Conservation (phyloP, 2,113 vertebrate genomes). For the Triplophysa tibetana region DNA sequence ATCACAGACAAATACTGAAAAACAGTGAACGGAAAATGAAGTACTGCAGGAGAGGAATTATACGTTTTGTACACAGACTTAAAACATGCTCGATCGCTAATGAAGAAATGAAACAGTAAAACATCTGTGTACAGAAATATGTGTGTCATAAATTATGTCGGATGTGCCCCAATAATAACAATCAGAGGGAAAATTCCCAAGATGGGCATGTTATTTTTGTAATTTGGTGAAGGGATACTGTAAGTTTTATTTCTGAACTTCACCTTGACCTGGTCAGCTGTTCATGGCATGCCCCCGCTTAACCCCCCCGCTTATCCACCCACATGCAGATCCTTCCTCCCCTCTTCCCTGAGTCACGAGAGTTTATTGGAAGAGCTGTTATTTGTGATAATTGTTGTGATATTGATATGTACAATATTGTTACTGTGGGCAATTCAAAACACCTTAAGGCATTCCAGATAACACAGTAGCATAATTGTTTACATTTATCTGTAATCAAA, state of each 20-base stretch:
- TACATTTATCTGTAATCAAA: no score
- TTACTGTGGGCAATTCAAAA: no score
- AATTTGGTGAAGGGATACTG: constrained; percentile 36
- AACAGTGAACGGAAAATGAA: neutral
- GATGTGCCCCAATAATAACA: constrained; percentile 7
- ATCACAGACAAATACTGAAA: neutral
- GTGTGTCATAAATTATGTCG: constrained; percentile 13
- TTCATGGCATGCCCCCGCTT: neutral
- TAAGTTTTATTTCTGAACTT: constrained; percentile 19
- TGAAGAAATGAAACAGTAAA: neutral
- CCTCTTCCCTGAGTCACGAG: neutral
- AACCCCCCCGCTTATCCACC: neutral
- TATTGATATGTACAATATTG: no score
- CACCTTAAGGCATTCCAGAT: no score
- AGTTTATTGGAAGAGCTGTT: neutral
- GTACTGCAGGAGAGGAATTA: neutral
- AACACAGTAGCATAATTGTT: no score
- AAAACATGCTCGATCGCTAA: neutral
- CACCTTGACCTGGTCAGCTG: constrained; percentile 31
- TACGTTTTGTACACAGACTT: neutral
- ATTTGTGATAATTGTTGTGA: no score
- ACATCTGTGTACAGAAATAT: neutral
- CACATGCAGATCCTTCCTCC: constrained; percentile 47
- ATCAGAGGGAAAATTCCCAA: constrained; percentile 7
- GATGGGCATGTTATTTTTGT: constrained; percentile 8